Evolutionary conservation across 2,888 invertebrate genomes (phyloP), one percentile per base, ranked within the genome.

Genomic region (Odontocerum albicorne): DNA sequence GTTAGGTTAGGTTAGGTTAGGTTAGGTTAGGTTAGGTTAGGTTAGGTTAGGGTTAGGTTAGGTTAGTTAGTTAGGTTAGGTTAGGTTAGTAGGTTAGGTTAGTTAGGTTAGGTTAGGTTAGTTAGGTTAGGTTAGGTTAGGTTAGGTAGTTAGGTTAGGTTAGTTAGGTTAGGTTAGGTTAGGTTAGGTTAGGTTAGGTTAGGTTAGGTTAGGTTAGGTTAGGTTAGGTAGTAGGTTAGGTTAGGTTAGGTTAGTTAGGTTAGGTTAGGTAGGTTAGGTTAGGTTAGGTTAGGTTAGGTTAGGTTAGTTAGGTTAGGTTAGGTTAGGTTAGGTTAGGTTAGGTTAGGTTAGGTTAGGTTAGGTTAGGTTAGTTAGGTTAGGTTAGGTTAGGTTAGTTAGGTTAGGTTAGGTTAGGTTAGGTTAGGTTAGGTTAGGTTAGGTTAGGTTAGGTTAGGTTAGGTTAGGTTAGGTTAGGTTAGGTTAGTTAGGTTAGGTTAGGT

Each of bases 61-160:
- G 59, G 55, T 55, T 55, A 55, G 55, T 59, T 45, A 38, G 60
- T 51, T 59, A 40, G 49, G 47, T 59, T 59, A 50, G 55, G 55
- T 59, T 56, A 1, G 88, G 88, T 71, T 90, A 88, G 63, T n/a
- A n/a, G n/a, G n/a, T n/a, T n/a, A 86, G 80, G 2, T 88, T 88
- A 20, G 88, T 90, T 40, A 89, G 70, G 10, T 88, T 89, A 16
- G 86, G 86, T 53, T 86, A 70, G 2, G 87, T 56, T 56, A 42
- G 57, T 49, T 51, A 49, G 51, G 57, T 39, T 51, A 49, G 36
- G 55, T 35, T 46, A 44, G 59, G 55, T 55, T 57, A 54, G 57
- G 59, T 59, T 57, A 55, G 61, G 59, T 57, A n/a, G n/a, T 21
- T 43, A 22, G 27, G 21, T 21, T 22, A 13, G 40, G 17, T 58